Evolutionary conservation across 2,797 vertebrate species (phyloP).

Genomic region (Mormyrus hasselquistii): DNA sequence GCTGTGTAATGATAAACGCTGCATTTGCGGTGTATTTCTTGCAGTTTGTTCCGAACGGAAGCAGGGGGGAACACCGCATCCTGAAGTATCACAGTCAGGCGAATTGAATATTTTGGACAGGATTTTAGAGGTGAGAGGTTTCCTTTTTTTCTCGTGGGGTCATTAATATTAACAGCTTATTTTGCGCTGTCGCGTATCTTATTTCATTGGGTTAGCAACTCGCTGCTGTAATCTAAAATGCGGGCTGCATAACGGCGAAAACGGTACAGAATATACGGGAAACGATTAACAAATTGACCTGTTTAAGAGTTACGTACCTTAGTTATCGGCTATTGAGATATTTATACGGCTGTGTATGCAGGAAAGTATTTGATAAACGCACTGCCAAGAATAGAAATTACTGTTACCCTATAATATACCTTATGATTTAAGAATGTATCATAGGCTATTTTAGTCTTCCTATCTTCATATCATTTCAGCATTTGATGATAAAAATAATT

Average conservation of each 20-base stretch:
- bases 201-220: constrained; percentile 55
- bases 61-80: constrained; percentile 42
- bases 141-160: constrained; percentile 51
- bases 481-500: neutral
- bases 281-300: constrained; percentile 16
- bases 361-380: neutral
- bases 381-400: neutral
- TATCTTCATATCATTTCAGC: neutral
- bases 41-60: constrained; percentile 37
- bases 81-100: constrained; percentile 39
- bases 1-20: constrained; percentile 70
- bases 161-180: constrained; percentile 47
- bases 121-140: constrained; percentile 62
- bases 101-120: constrained; percentile 44
- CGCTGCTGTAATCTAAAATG: constrained; percentile 48
- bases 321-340: neutral
- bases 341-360: neutral
- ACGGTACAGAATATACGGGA: constrained; percentile 32
- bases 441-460: neutral
- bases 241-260: constrained; percentile 47
- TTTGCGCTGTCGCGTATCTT: constrained; percentile 49
- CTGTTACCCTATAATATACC: neutral
- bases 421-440: constrained; percentile 3
- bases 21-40: constrained; percentile 67
- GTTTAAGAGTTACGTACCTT: neutral